phyloP scores from a whole-genome alignment of 2,888 invertebrate genomes.

The Melinaea marsaeus region DNA sequence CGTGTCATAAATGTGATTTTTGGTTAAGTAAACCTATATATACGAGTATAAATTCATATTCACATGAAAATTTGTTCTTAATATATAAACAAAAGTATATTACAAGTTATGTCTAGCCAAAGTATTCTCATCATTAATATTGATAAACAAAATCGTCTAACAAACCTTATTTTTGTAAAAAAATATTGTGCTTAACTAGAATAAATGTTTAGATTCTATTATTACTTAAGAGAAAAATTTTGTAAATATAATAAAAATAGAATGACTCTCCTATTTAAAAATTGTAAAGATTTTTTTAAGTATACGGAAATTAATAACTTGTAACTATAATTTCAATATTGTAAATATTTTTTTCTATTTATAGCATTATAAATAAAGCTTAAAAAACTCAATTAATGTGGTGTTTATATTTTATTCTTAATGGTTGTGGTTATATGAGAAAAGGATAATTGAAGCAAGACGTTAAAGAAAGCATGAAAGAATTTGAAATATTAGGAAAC shows the following conservation, averaged over 20 bases:
- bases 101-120: no score
- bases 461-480: no score
- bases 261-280: background rate
- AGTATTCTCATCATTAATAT: no score
- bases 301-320: constrained; percentile 2
- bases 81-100: no score
- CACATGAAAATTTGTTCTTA: no score
- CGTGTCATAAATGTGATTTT: background rate
- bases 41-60: background rate
- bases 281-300: background rate
- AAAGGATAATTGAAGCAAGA: no score
- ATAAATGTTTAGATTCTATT: no score
- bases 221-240: background rate
- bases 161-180: no score
- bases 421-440: no score
- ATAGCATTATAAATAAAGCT: constrained; percentile 23
- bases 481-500: no score
- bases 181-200: no score
- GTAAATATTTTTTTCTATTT: constrained; percentile 29
- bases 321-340: constrained; percentile 10
- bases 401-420: constrained; percentile 5
- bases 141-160: no score
- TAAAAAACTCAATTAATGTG: constrained; percentile 18
- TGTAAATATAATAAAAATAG: constrained; percentile 8
- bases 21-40: background rate